Evolutionary conservation across 1,140 invertebrate species (phyloP).

Genomic region (Atta texana): DNA sequence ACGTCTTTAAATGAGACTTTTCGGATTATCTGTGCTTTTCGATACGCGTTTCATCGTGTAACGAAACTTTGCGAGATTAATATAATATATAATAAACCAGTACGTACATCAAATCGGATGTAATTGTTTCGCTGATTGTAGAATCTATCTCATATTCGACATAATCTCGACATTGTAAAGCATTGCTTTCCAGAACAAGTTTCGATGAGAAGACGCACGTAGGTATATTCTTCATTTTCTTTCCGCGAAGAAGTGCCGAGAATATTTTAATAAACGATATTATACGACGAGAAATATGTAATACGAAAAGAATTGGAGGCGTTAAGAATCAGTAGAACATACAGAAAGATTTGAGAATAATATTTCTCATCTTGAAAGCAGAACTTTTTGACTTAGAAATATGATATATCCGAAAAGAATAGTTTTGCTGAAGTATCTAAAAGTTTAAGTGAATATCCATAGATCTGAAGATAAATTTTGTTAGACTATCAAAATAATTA

Average conservation of each 20-base stretch:
- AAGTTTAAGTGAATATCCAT: too few species aligned
- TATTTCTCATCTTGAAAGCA: neutral
- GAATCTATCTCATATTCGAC: conserved; percentile 69
- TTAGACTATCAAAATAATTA: too few species aligned
- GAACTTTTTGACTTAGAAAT: neutral
- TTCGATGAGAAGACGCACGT: conserved; percentile 43
- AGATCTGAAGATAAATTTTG: too few species aligned
- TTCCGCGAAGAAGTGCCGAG: conserved; percentile 53
- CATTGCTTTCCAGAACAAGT: conserved; percentile 63
- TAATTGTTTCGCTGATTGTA: conserved; percentile 63
- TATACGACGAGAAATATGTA: neutral
- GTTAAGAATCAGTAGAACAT: neutral
- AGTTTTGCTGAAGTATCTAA: too few species aligned
- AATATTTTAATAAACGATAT: conserved; percentile 71
- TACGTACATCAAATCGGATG: conserved; percentile 23
- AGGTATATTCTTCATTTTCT: conserved; percentile 59
- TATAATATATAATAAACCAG: conserved; percentile 14
- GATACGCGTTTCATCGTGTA: neutral
- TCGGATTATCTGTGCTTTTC: conserved; percentile 12
- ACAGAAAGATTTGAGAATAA: neutral
- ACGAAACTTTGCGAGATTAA: conserved; percentile 3
- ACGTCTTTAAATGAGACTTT: conserved; percentile 28
- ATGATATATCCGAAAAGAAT: neutral
- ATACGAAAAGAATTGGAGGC: conserved; percentile 44
- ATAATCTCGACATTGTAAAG: conserved; percentile 70